Evolutionary conservation across 2,113 vertebrate species (phyloP).

Genomic region (Rhombomys opimus): DNA sequence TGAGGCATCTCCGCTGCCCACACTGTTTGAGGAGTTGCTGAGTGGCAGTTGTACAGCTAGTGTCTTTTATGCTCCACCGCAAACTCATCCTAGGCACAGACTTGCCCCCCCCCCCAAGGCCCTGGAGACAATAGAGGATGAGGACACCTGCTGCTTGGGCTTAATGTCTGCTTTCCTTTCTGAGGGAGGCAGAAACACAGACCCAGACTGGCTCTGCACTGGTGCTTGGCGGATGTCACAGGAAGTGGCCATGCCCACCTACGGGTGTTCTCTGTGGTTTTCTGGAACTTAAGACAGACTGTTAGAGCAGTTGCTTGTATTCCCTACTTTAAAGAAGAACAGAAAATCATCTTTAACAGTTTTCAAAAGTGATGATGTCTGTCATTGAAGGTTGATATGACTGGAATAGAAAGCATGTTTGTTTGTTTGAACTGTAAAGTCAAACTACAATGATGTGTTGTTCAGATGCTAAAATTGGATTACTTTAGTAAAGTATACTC

Average conservation of each 20-base stretch:
- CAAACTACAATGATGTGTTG: slow-evolving; percentile 40
- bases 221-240: neutral
- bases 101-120: neutral
- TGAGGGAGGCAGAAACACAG: neutral
- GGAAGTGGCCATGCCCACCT: neutral
- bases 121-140: neutral
- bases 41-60: neutral
- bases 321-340: neutral
- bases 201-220: neutral
- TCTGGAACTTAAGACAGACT: neutral
- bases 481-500: slow-evolving; percentile 42
- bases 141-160: neutral
- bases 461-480: slow-evolving; percentile 57
- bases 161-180: neutral
- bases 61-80: neutral
- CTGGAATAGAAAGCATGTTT: slow-evolving; percentile 60
- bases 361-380: neutral
- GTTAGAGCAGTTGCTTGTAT: neutral
- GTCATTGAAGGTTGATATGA: slow-evolving; percentile 55
- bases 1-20: neutral
- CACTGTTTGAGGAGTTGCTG: neutral
- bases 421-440: slow-evolving; percentile 68
- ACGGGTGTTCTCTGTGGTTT: too few relatives aligned
- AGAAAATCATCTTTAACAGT: neutral
- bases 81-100: neutral